phyloP scores from a whole-genome alignment of 35 echinoderm and acorn worm genomes.

The Nesometra sesokonis region DNA sequence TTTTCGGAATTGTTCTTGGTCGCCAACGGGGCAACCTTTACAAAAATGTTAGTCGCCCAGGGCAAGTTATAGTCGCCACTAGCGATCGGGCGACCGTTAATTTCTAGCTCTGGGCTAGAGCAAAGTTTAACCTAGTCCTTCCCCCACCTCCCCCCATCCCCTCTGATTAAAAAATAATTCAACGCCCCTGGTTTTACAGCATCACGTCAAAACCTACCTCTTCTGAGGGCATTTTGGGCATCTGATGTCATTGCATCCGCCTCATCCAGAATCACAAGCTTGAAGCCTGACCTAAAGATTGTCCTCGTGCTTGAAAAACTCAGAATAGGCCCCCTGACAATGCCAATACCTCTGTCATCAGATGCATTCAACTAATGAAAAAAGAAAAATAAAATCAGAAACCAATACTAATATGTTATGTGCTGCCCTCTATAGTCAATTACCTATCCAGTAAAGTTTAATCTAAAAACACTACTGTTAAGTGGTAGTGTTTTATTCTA shows the following conservation, averaged over 20 bases:
- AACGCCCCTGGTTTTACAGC: background rate
- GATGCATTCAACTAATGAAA: conserved; percentile 80
- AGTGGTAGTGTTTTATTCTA: too few relatives aligned
- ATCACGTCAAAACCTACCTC: conserved; percentile 31
- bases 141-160: too few relatives aligned
- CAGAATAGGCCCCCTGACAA: conserved; percentile 63
- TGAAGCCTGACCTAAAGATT: conserved; percentile 91
- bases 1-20: too few relatives aligned
- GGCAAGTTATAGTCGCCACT: too few relatives aligned
- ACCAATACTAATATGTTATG: background rate
- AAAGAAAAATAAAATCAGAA: background rate
- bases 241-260: conserved; percentile 98
- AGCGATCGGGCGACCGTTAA: too few relatives aligned
- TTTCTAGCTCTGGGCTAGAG: background rate
- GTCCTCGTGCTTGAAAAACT: conserved; percentile 86
- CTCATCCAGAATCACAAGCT: conserved; percentile 92
- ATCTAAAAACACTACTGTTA: too few relatives aligned
- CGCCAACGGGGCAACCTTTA: too few relatives aligned
- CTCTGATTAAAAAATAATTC: background rate
- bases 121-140: background rate
- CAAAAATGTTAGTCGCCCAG: too few relatives aligned
- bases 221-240: conserved; percentile 94
- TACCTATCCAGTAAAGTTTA: too few relatives aligned
- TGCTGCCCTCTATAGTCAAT: background rate
- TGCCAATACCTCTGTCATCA: conserved; percentile 75